Percentiles rank a stretch among this genome's conserved stretches.
Conservation (phyloP, 2,113 vertebrate species). For the Gymnorhina tibicen region DNA sequence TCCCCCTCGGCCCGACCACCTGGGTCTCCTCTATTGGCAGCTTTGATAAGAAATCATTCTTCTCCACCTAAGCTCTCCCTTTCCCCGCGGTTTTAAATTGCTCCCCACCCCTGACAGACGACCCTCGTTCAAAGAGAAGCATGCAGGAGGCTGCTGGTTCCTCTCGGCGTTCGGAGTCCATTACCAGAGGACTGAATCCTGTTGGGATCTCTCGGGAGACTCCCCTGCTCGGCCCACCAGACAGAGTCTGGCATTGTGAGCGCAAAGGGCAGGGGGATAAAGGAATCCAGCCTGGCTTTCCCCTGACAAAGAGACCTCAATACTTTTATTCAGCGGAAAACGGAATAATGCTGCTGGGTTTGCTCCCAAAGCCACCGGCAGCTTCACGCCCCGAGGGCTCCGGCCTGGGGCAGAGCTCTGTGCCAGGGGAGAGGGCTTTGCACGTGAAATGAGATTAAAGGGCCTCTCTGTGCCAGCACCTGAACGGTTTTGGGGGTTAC, state of each 20-base stretch:
- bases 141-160: conserved; percentile 51
- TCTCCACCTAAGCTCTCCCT: conserved; percentile 49
- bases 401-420: not conserved
- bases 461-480: not conserved
- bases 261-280: not conserved
- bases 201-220: conserved; percentile 26
- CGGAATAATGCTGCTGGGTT: not conserved
- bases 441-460: not conserved
- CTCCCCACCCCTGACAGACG: conserved; percentile 80
- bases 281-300: not conserved
- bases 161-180: conserved; percentile 34
- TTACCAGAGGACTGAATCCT: conserved; percentile 52
- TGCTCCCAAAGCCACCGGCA: not conserved
- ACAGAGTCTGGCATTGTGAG: conserved; percentile 43
- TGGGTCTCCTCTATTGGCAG: conserved; percentile 79
- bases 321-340: conserved; percentile 13
- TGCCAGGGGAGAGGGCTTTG: not conserved
- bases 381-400: not conserved
- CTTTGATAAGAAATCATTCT: conserved; percentile 79
- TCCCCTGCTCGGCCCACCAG: conserved; percentile 13
- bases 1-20: conserved; percentile 73
- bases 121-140: conserved; percentile 82
- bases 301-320: conserved; percentile 38
- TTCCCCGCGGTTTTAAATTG: conserved; percentile 89
- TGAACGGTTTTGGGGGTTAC: not conserved